A percentile compares a stretch with the other conserved stretches of the same genome.
Evolutionary conservation across 2,797 vertebrate species (phyloP).

Genomic region (Mormyrus proboscirostris): DNA sequence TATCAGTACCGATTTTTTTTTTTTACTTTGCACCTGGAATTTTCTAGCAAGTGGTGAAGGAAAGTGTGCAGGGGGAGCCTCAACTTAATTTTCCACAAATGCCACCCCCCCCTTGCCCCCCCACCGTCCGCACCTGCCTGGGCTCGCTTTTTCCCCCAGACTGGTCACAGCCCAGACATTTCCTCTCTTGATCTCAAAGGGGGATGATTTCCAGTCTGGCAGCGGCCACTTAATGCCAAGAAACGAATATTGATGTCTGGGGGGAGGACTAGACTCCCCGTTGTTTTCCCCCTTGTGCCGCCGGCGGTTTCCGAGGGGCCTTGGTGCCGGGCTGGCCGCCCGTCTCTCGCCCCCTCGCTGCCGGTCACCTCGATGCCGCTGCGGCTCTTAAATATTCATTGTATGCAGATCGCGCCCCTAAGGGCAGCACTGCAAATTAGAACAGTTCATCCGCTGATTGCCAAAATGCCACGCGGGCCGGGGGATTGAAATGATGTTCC

Average conservation of each 20-base stretch:
- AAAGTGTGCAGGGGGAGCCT: not conserved
- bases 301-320: constrained; percentile 31
- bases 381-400: constrained; percentile 65
- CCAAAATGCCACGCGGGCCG: constrained; percentile 58
- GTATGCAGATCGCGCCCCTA: constrained; percentile 58
- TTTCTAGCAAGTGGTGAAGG: constrained; percentile 3
- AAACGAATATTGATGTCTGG: constrained; percentile 1
- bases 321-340: constrained; percentile 44
- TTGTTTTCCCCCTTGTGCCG: not conserved
- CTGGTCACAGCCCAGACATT: not conserved
- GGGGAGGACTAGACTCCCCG: not conserved
- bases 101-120: not conserved
- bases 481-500: constrained; percentile 52
- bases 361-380: constrained; percentile 48
- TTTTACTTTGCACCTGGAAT: constrained; percentile 13
- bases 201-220: not conserved
- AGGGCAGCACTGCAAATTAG: constrained; percentile 62
- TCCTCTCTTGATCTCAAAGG: not conserved
- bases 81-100: not conserved
- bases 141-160: not conserved
- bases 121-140: not conserved
- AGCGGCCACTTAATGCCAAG: not conserved
- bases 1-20: constrained; percentile 3
- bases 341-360: constrained; percentile 44
- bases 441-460: constrained; percentile 60